These are phyloP conservation scores for Trichogramma pretiosum DNA, from an alignment of 1,140 invertebrate genomes.

Conservation along the genomic window DNA sequence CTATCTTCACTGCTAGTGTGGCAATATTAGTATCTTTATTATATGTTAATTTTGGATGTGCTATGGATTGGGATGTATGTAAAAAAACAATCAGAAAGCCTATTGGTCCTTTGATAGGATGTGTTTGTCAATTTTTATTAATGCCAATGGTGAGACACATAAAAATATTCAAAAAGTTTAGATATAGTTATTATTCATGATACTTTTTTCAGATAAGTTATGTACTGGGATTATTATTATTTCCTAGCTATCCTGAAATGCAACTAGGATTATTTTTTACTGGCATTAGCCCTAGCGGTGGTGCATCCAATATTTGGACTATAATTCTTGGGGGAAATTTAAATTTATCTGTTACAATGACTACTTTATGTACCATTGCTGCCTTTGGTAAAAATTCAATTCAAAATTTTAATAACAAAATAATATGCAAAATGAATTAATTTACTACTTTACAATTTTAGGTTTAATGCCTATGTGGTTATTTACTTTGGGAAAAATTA, in stretches of 20 bases:
- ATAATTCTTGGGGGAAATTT: slow-evolving; percentile 80
- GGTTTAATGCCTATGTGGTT: slow-evolving; percentile 93
- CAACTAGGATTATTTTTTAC: slow-evolving; percentile 85
- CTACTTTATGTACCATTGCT: slow-evolving; percentile 76
- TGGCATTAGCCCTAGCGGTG: slow-evolving; percentile 83
- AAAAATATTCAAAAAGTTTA: background rate
- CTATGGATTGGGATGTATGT: slow-evolving; percentile 69
- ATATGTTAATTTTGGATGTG: slow-evolving; percentile 91
- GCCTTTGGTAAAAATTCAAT: slow-evolving; percentile 56
- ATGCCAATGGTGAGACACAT: slow-evolving; percentile 72
- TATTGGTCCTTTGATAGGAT: slow-evolving; percentile 75
- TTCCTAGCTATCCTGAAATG: slow-evolving; percentile 60
- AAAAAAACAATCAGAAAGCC: slow-evolving; percentile 63
- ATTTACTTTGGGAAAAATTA: slow-evolving; percentile 78
- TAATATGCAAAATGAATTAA: background rate
- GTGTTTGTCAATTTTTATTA: slow-evolving; percentile 73
- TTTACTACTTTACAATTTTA: slow-evolving; percentile 40
- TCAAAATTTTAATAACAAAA: slow-evolving; percentile 11
- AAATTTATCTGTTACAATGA: slow-evolving; percentile 87
- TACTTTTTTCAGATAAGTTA: slow-evolving; percentile 61
- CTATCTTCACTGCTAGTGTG: slow-evolving; percentile 68
- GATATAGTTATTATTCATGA: background rate
- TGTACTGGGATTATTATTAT: slow-evolving; percentile 62
- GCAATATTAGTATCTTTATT: slow-evolving; percentile 71
- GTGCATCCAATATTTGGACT: slow-evolving; percentile 94